Evolutionary conservation across 2,888 invertebrate species (phyloP).

Genomic region (Shargacucullia verbasci): DNA sequence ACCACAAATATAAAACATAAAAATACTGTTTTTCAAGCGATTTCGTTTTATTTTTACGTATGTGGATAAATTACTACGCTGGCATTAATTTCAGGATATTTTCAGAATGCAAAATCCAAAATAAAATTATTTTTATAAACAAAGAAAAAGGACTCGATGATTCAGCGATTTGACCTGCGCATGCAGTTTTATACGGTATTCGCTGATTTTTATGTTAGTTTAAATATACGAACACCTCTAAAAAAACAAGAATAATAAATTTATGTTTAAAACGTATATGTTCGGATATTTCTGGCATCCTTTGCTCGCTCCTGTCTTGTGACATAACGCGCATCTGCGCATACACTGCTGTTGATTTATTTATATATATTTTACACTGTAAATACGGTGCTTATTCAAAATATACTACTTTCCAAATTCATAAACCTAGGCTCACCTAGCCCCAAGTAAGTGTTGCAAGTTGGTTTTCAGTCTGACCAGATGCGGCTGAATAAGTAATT

Average conservation of each 20-base stretch:
- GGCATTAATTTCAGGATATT: not conserved
- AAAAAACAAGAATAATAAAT: too few species aligned
- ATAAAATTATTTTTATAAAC: constrained; percentile 17
- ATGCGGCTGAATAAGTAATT: not conserved
- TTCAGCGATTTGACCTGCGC: constrained; percentile 1
- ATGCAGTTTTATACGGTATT: too few species aligned
- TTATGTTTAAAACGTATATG: too few species aligned
- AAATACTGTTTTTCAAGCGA: too few species aligned
- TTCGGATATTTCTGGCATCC: too few species aligned
- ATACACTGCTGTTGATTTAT: constrained; percentile 4
- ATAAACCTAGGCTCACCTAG: constrained; percentile 3
- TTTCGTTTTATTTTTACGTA: too few species aligned
- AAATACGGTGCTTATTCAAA: not conserved
- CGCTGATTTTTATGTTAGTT: too few species aligned
- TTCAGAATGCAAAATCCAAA: not conserved
- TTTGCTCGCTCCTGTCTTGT: not conserved
- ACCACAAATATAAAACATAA: too few species aligned
- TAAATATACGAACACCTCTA: too few species aligned
- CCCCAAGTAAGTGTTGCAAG: constrained; percentile 8
- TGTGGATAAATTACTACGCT: too few species aligned
- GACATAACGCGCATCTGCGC: constrained; percentile 8
- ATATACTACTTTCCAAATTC: constrained; percentile 17
- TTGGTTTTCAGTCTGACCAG: not conserved
- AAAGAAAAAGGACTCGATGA: constrained; percentile 24
- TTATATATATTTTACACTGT: not conserved